A percentile compares a stretch with the other conserved stretches of the same genome.
Conservation (phyloP, 2,113 vertebrate genomes). For the Gnathonemus echidnorhynchus region DNA sequence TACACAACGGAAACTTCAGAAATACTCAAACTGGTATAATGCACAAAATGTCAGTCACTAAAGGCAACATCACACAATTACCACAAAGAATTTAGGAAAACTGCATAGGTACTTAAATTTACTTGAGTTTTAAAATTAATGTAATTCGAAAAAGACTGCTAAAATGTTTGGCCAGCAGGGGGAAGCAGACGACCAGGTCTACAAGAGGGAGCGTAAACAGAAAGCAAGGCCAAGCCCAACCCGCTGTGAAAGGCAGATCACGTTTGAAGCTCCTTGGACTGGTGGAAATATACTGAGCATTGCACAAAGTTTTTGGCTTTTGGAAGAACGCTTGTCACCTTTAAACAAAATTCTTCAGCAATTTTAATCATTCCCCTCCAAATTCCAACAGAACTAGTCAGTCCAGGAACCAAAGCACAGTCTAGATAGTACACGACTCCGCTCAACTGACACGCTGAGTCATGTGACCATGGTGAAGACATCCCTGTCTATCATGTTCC, state of each 20-base stretch:
- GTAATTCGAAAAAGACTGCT: neutral
- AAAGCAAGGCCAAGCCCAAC: neutral
- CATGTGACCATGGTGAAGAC: neutral
- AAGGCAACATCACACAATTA: neutral
- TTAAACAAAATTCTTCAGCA: slow-evolving; percentile 4
- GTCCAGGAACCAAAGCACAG: neutral
- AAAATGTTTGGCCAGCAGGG: neutral
- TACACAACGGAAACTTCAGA: neutral
- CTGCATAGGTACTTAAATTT: neutral
- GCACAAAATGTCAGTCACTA: neutral
- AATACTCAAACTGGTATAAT: neutral
- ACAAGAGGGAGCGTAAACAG: neutral
- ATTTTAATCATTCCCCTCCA: slow-evolving; percentile 5
- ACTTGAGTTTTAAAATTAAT: neutral
- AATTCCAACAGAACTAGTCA: slow-evolving; percentile 38
- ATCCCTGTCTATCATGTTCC: neutral
- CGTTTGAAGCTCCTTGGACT: neutral
- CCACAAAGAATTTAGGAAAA: neutral
- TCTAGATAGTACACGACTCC: neutral
- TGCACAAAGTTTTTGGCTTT: neutral
- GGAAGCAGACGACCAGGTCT: neutral
- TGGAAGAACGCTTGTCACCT: neutral
- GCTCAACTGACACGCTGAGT: neutral
- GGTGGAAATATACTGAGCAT: neutral
- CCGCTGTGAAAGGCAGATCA: neutral